Base-by-base conservation (phyloP, 2,797 vertebrate genomes). In the Micrastur ruficollis region DNA sequence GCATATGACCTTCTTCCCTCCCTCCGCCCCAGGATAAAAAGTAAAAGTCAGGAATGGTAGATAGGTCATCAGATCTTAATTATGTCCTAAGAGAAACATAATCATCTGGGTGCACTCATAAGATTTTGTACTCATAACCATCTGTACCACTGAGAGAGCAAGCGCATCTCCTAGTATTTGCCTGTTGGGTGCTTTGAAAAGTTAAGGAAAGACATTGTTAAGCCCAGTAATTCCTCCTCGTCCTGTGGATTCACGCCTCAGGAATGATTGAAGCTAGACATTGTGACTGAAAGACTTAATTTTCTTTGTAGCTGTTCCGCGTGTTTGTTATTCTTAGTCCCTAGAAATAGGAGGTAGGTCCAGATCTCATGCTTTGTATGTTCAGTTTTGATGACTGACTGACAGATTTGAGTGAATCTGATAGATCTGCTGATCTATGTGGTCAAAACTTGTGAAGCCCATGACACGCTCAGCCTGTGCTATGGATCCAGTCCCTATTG, bases 381-480 rank as follows among this genome's bases (percentile, higher is more conserved):
- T 56, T 87, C 18, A 7, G 14, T 49, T 25, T 47, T 36, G 47
- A 9, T 82, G 65, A 16, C 40, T 71, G 50, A 4, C 34, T 63
- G 82, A 62, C 22, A 32, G 5, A 63, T 31, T 25, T 12, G 17
- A 36, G 72, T 71, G 36, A 55, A 40, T 49, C 26, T 66, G 26
- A 38, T 52, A 68, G 47, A 63, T 52, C 56, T 83, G n/a, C 58
- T 68, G 36, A 11, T 53, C n/a, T 44, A 1, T 46, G 34, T 53
- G 66, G 50, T 59, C 40, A 40, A 53, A 46, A 23, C 6, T 36
- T 55, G 16, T 50, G 71, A 27, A 72, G 47, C 14, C 14, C 1
- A 0, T 12, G 1, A 9, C 8, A 6, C 1, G 8, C 21, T 34
- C 21, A 58, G 55, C 5, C 14, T 44, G 32, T 76, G 80, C 7